These are phyloP conservation scores for Popillia japonica DNA, from an alignment of 1,140 invertebrate genomes.

Conservation along the genomic window DNA sequence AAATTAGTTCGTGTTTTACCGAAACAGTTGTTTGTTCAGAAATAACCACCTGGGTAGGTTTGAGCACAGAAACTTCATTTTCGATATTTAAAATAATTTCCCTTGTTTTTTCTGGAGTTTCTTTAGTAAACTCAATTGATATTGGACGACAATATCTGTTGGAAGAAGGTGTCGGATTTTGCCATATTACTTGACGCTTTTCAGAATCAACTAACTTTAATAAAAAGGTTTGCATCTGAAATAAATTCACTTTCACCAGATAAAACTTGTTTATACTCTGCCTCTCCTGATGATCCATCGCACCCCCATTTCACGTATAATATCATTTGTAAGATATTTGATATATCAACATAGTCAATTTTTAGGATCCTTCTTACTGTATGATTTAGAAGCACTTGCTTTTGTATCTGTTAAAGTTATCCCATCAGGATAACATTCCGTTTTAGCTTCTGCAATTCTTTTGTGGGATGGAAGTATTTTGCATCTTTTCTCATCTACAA, in stretches of 20 bases:
- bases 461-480: not conserved
- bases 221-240: slow-evolving; percentile 20
- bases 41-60: not conserved
- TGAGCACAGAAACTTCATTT: not conserved
- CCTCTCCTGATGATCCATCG: slow-evolving; percentile 3
- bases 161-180: slow-evolving; percentile 10
- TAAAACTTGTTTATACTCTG: slow-evolving; percentile 19
- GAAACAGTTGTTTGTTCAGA: slow-evolving; percentile 4
- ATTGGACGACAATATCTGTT: slow-evolving; percentile 6
- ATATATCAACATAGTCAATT: not conserved
- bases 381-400: slow-evolving; percentile 15
- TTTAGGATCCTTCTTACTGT: slow-evolving; percentile 2
- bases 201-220: slow-evolving; percentile 24
- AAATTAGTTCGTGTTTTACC: not conserved
- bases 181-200: not conserved
- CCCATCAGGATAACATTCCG: slow-evolving; percentile 3
- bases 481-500: not conserved
- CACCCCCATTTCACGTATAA: slow-evolving; percentile 22
- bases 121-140: slow-evolving; percentile 29
- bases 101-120: slow-evolving; percentile 1
- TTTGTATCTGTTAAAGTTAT: no score
- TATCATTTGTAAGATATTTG: not conserved
- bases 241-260: not conserved
- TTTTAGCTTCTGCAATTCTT: slow-evolving; percentile 7
- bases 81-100: not conserved